Conservation (phyloP, 2,113 vertebrate species). For the Oryzias celebensis region DNA sequence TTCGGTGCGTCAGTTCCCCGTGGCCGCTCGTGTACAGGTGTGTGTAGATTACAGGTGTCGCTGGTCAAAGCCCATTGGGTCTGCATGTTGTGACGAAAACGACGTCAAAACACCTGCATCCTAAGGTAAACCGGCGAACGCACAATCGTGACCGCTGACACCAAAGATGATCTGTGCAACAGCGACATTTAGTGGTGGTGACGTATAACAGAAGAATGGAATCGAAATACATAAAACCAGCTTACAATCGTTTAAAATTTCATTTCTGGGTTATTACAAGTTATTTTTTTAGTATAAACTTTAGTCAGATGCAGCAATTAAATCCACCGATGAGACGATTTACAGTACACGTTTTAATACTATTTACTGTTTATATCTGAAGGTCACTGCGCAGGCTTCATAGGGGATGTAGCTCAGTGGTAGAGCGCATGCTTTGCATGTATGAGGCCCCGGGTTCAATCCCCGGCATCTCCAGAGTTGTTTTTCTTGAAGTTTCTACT, state of each 20-base stretch:
- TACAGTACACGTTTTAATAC: no score
- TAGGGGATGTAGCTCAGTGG: constrained; percentile 86
- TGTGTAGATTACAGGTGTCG: neutral
- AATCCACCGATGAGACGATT: no score
- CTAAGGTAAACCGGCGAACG: no score
- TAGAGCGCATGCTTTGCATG: constrained; percentile 88
- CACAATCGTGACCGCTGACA: no score
- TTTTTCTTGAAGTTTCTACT: neutral
- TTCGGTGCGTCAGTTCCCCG: neutral
- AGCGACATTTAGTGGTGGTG: constrained; percentile 9
- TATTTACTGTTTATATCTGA: neutral
- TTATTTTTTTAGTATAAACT: no score
- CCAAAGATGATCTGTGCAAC: neutral
- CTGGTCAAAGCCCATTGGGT: neutral
- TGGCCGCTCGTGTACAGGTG: neutral
- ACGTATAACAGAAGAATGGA: no score
- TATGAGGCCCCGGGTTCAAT: constrained; percentile 87
- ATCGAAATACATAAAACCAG: neutral
- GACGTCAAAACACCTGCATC: neutral
- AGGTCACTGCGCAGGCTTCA: no score
- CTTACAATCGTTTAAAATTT: neutral
- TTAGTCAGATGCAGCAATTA: no score
- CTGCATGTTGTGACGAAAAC: neutral
- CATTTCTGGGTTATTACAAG: no score
- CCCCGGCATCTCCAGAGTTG: constrained; percentile 81